These are phyloP conservation scores for Megalopta genalis DNA, from an alignment of 1,140 invertebrate species.

Conservation along the genomic window DNA sequence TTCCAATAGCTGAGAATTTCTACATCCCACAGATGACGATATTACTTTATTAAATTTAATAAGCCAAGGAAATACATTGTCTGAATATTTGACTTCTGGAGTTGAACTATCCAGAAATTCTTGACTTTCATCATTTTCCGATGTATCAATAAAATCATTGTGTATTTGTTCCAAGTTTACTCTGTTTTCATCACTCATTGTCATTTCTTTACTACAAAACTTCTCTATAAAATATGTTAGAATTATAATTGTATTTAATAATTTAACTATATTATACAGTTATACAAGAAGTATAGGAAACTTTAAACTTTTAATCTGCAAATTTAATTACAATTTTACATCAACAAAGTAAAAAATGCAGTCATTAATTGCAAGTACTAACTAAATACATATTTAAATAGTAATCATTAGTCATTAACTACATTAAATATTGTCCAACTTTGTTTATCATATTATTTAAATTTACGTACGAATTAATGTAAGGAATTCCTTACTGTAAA, in stretches of 20 bases:
- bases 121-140: conserved; percentile 9
- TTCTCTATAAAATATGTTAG: conserved; percentile 31
- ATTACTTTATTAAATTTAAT: conserved; percentile 61
- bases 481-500: too few relatives aligned
- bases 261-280: neutral
- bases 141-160: conserved; percentile 5
- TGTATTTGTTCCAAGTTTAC: conserved; percentile 26
- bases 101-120: conserved; percentile 7
- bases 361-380: too few relatives aligned
- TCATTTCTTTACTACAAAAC: conserved; percentile 15
- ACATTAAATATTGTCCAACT: too few relatives aligned
- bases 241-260: neutral
- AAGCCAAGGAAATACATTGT: conserved; percentile 67
- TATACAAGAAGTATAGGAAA: neutral
- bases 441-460: neutral
- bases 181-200: conserved; percentile 19
- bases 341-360: neutral
- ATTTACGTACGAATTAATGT: too few relatives aligned
- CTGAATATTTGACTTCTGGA: conserved; percentile 14
- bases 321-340: neutral
- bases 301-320: neutral
- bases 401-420: too few relatives aligned
- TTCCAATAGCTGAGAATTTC: conserved; percentile 60
- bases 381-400: too few relatives aligned
- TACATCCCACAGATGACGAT: conserved; percentile 58